These are phyloP conservation scores for Psettodes erumei DNA, from an alignment of 2,113 vertebrate species.

Conservation along the genomic window DNA sequence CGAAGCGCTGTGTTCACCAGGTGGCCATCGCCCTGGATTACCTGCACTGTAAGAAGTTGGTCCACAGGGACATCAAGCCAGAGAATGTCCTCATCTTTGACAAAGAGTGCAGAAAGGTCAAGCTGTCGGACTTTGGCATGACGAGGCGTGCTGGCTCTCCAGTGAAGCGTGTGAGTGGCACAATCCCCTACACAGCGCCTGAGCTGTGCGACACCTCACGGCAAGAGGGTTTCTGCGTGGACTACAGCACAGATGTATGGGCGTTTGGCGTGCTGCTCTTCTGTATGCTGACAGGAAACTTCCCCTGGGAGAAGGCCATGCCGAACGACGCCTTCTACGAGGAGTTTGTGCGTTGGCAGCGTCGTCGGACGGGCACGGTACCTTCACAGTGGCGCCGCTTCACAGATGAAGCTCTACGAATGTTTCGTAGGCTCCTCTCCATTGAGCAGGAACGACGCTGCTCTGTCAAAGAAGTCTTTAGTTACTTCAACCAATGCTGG, in stretches of 20 bases:
- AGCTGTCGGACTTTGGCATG: slow-evolving; percentile 88
- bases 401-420: slow-evolving; percentile 81
- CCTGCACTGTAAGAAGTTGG: slow-evolving; percentile 84
- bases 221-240: slow-evolving; percentile 84
- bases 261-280: slow-evolving; percentile 87
- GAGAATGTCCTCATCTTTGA: slow-evolving; percentile 89
- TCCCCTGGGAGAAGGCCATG: slow-evolving; percentile 87
- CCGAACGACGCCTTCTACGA: slow-evolving; percentile 83
- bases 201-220: slow-evolving; percentile 83
- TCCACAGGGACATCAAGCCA: slow-evolving; percentile 87
- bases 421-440: slow-evolving; percentile 84
- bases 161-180: slow-evolving; percentile 85
- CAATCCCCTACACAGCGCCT: slow-evolving; percentile 86
- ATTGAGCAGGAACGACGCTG: slow-evolving; percentile 82
- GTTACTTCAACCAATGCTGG: slow-evolving; percentile 82
- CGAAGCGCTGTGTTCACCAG: slow-evolving; percentile 86
- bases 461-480: slow-evolving; percentile 84
- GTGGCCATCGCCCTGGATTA: slow-evolving; percentile 86
- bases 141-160: slow-evolving; percentile 83
- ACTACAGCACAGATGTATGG: slow-evolving; percentile 86
- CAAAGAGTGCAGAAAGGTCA: slow-evolving; percentile 85
- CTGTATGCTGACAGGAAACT: slow-evolving; percentile 88
- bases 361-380: slow-evolving; percentile 62
- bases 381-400: slow-evolving; percentile 87
- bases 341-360: slow-evolving; percentile 86